A percentile compares a stretch with the other conserved stretches of the same genome.
Conservation (phyloP, 2,113 vertebrate genomes). For the Oncorhynchus keta region DNA sequence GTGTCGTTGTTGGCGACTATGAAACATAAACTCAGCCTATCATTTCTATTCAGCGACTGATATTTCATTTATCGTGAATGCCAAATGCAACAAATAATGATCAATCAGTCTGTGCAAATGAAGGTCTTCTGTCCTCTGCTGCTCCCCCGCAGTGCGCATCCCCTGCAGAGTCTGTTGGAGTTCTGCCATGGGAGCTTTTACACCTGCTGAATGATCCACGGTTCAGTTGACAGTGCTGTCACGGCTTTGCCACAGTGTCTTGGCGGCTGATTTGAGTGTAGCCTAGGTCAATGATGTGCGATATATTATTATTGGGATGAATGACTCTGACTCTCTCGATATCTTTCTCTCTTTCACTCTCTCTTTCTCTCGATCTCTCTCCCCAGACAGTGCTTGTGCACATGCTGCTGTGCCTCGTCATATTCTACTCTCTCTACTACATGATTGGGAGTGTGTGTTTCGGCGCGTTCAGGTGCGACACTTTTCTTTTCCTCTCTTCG, state of each 20-base stretch:
- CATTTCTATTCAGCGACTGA: neutral
- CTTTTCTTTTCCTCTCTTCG: neutral
- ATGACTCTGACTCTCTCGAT: no score
- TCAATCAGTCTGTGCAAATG: neutral
- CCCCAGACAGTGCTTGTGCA: constrained; percentile 76
- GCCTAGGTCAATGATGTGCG: no score
- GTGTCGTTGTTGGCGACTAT: no score
- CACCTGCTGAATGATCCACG: neutral
- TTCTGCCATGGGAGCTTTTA: neutral
- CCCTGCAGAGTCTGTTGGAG: neutral
- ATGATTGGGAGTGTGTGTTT: constrained; percentile 79
- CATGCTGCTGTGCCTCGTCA: constrained; percentile 74
- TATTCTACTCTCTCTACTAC: constrained; percentile 83
- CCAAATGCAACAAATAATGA: constrained; percentile 5
- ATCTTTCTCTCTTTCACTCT: no score
- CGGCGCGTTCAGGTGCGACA: constrained; percentile 75
- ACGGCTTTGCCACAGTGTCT: neutral
- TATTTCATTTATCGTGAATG: neutral
- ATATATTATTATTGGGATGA: neutral
- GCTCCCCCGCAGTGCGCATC: neutral
- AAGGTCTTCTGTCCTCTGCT: no score
- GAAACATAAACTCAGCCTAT: no score
- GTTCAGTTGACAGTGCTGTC: neutral
- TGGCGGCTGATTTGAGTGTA: no score
- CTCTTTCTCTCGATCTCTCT: constrained; percentile 3